Evolutionary conservation across 2,113 vertebrate species (phyloP), one percentile per base, ranked within the genome.

Genomic region (Onychostruthus taczanowskii): DNA sequence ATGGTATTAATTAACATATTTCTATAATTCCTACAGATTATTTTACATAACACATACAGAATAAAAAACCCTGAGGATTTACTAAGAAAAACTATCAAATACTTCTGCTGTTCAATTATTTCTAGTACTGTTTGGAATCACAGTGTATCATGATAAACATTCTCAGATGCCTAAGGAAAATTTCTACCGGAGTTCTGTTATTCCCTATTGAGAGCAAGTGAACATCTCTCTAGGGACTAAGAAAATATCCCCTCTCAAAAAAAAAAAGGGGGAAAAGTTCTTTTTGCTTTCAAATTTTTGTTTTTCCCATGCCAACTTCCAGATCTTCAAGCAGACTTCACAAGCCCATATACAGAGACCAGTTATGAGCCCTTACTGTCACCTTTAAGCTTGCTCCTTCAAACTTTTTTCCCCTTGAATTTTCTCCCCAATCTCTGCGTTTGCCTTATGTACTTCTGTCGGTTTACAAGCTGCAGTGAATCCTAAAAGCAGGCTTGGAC

Each of bases 61-160:
- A 64, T 35, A 49, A 84, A 91, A 64, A 50, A 11, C 7, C 10
- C 72, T 27, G 39, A 87, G 28, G 85, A 56, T 4, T 85, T 72
- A 43, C 20, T 41, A 72, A 49, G 43, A 80, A 76, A 76, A 95
- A 24, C 19, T 52, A 43, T 46, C 24, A 80, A 44, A 41, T 53
- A 76, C 11, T 79, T 75, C 33, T 80, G 31, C 30, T 76, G 17
- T 64, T 91, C 74, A 87, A 31, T 87, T 78, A 84, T 81, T 95
- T 81, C 81, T 23, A 77, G 24, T n/a, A 73, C 13, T 17, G 18
- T 74, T 77, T 84, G 31, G 46, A 89, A 77, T 66, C 2, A 69
- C 15, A 44, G 16, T 53, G 6, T 64, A 64, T 59, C 49, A 33
- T 0, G 0, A 76, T 35, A 74, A 4, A 61, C 30, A 53, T 67